Conservation (phyloP, 1,140 invertebrate species). For the Psilanteris sp. region DNA sequence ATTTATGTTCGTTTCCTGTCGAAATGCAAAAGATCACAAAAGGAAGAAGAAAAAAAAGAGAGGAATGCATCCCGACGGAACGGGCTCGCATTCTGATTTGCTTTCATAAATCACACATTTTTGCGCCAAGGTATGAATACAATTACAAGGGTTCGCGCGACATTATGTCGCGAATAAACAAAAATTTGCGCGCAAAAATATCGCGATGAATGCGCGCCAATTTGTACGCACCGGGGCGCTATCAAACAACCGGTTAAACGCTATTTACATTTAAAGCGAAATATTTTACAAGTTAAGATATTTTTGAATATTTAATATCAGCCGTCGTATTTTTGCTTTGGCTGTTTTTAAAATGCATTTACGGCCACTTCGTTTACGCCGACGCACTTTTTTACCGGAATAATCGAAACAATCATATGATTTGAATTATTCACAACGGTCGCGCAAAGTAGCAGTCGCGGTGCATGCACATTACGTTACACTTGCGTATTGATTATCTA, state of each 20-base stretch:
- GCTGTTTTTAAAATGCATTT: neutral
- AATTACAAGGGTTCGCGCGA: slow-evolving; percentile 19
- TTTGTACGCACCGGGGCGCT: slow-evolving; percentile 18
- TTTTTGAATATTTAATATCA: slow-evolving; percentile 27
- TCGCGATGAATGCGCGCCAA: slow-evolving; percentile 14
- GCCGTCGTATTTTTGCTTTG: slow-evolving; percentile 10
- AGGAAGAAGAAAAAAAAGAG: no score
- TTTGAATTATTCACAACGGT: slow-evolving; percentile 2
- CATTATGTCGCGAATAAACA: slow-evolving; percentile 12
- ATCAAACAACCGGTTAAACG: slow-evolving; percentile 19
- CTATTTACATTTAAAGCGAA: slow-evolving; percentile 41
- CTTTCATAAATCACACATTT: slow-evolving; percentile 6
- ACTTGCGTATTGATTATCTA: slow-evolving; percentile 28
- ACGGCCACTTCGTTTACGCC: neutral
- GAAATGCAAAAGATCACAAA: neutral
- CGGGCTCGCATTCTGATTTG: neutral
- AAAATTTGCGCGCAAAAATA: slow-evolving; percentile 31
- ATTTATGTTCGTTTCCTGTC: neutral
- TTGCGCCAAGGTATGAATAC: slow-evolving; percentile 10
- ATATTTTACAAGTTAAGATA: slow-evolving; percentile 32
- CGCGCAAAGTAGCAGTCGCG: neutral
- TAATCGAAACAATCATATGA: slow-evolving; percentile 8
- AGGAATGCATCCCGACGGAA: neutral
- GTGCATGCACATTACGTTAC: slow-evolving; percentile 1
- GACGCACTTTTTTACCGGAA: neutral